Evolutionary conservation across 2,888 invertebrate species (phyloP), one percentile per base, ranked within the genome.

Genomic region (Siphonodentalium dalli): DNA sequence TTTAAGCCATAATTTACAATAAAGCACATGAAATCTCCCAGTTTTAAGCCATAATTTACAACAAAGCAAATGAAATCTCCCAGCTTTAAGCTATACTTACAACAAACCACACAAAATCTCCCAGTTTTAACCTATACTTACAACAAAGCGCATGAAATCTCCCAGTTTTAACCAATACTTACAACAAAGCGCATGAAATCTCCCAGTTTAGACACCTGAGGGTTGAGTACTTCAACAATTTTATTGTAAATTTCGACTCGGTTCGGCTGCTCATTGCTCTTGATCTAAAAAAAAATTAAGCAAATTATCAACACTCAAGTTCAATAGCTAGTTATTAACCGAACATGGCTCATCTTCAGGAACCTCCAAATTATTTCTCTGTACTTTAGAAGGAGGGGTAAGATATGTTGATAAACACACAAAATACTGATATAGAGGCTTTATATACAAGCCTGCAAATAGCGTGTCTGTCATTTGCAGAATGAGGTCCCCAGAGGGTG

Each of bases 11-110:
- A n/a, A 53, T 78, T 77, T 81, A 91, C 93, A 86, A 95, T 93
- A 78, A 99, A 99, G 82, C 95, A 92, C 98, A 98, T 98, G 72
- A 99, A 95, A 81, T 92, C 91, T n/a, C n/a, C n/a, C n/a, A n/a
- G n/a, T n/a, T n/a, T n/a, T n/a, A n/a, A n/a, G n/a, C n/a, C n/a
- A n/a, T 18, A 6, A n/a, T 24, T 34, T 15, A 33, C 20, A 35
- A 13, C 7, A n/a, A 34, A 7, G 21, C 11, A 23, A 21, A 40
- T 23, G 18, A 6, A 26, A 27, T 6, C 24, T n/a, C n/a, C n/a
- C n/a, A n/a, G n/a, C n/a, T n/a, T n/a, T n/a, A n/a, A n/a, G n/a
- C n/a, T n/a, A n/a, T 18, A 6, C 39, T 34, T 15, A 33, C 20
- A 35, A 13, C 7, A n/a, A 34, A 7, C 20, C 11, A 23, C 29